Evolutionary conservation across 2,888 invertebrate genomes (phyloP), one percentile per base, ranked within the genome.

Genomic region (Caenorhabditis becei): DNA sequence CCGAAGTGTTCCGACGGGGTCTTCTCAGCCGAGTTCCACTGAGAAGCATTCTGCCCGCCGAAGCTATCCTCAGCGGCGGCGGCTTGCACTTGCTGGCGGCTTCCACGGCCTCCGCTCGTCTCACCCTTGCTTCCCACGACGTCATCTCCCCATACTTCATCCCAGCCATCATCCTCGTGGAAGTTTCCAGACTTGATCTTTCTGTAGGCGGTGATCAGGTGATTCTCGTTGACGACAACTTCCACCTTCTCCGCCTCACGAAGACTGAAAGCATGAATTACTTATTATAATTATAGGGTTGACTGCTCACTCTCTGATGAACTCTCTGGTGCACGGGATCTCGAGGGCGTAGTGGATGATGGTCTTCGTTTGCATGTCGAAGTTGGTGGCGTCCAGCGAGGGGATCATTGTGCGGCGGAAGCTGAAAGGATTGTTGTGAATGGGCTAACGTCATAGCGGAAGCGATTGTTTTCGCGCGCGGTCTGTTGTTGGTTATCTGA

Each of bases 351-450:
- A 61, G 26, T 61, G 61, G 11, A 61, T 11, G 1, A 61, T 24
- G 4, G 61, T 26, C 24, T 61, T 61, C 1, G 61, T 61, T 4
- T 77, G 77, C 56, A 86, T 88, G 58, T 79, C 84, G 65, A 66
- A 56, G 59, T 85, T 77, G 20, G 81, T 70, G 23, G 83, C 81
- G 51, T 86, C 87, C 20, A 80, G 77, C 18, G 86, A 0, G 83
- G 49, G 87, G 71, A 66, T 86, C 63, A 51, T 51, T 3, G 20
- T 65, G 71, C 16, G 87, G 80, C 26, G 66, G 56, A 41, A 96
- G 95, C 93, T 97, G 97, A 47, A 61, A 44, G 32, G 7, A 20
- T n/a, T n/a, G n/a, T n/a, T n/a, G n/a, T 35, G 35, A 35, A 11
- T 5, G 35, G 35, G 35, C 35, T 11, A 11, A 35, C 35, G 35